phyloP scores from a whole-genome alignment of 2,888 invertebrate genomes.

The Petrophora chlorosata region DNA sequence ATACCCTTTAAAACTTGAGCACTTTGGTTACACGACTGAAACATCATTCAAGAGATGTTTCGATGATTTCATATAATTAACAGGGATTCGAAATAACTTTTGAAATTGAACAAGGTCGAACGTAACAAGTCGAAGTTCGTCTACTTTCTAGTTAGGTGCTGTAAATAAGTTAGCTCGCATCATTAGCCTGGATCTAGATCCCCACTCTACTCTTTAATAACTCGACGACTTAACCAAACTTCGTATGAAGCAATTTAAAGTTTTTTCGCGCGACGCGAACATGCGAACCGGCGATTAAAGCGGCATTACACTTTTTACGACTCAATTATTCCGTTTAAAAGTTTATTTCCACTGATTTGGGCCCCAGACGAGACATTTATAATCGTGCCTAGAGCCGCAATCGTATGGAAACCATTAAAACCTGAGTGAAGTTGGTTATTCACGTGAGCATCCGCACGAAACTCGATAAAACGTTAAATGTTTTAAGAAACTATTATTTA shows the following conservation, averaged over 20 bases:
- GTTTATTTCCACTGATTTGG: constrained; percentile 38
- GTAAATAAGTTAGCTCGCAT: constrained; percentile 30
- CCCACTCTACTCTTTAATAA: constrained; percentile 47
- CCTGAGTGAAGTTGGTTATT: constrained; percentile 7
- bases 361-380: constrained; percentile 31
- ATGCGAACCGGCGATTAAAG: constrained; percentile 70
- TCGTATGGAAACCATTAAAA: constrained; percentile 15
- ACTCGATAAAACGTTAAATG: constrained; percentile 6
- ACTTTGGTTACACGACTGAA: too few relatives aligned
- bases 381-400: constrained; percentile 16
- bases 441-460: constrained; percentile 22
- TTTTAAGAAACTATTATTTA: neutral
- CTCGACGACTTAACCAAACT: constrained; percentile 54
- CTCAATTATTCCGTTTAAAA: constrained; percentile 55
- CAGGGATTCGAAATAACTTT: constrained; percentile 4
- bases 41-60: too few relatives aligned
- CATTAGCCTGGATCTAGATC: constrained; percentile 24
- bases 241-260: constrained; percentile 58
- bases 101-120: constrained; percentile 26
- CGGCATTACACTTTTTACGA: constrained; percentile 63
- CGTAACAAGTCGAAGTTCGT: constrained; percentile 20
- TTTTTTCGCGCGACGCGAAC: constrained; percentile 54
- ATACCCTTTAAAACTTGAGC: too few relatives aligned
- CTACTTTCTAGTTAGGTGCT: constrained; percentile 21
- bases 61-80: neutral